Percentiles rank a stretch among this genome's conserved stretches.
Conservation (phyloP, 2,888 invertebrate species). For the Eueremaeus valkanovi region DNA sequence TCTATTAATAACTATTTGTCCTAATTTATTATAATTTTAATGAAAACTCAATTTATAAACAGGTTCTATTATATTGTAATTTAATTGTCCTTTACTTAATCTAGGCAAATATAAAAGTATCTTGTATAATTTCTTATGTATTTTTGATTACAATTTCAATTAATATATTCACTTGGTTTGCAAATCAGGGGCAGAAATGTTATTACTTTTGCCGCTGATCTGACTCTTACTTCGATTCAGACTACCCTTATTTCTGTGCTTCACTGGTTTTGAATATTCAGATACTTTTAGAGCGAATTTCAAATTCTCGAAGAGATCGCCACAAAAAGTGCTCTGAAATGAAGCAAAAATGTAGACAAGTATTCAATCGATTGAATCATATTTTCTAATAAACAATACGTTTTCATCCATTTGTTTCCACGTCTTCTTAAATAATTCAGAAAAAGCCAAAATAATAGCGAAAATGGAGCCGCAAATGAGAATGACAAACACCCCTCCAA, state of each 20-base stretch:
- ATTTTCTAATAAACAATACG: not conserved
- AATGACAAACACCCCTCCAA: constrained; percentile 45
- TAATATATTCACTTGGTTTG: too few relatives aligned
- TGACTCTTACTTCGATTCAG: not conserved
- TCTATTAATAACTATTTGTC: too few relatives aligned
- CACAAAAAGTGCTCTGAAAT: constrained; percentile 42
- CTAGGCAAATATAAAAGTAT: not conserved
- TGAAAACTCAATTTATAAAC: too few relatives aligned
- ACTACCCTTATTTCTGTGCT: not conserved
- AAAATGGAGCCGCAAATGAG: constrained; percentile 64
- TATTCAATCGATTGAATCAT: not conserved
- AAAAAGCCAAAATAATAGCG: constrained; percentile 87
- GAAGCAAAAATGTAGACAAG: not conserved
- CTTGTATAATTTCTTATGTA: not conserved
- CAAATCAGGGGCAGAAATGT: not conserved
- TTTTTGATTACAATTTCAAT: too few relatives aligned
- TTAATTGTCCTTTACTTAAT: too few relatives aligned
- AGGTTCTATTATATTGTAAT: too few relatives aligned
- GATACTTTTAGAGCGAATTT: constrained; percentile 45
- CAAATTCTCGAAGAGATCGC: constrained; percentile 43
- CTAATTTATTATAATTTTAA: too few relatives aligned
- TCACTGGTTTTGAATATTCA: constrained; percentile 43
- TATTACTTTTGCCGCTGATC: not conserved
- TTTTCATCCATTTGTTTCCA: constrained; percentile 59
- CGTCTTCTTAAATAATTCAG: constrained; percentile 93